Percentiles rank a stretch among this genome's conserved stretches.
These are phyloP conservation scores for Aphelocoma californica DNA, from an alignment of 2,797 vertebrate genomes.

Conservation along the genomic window DNA sequence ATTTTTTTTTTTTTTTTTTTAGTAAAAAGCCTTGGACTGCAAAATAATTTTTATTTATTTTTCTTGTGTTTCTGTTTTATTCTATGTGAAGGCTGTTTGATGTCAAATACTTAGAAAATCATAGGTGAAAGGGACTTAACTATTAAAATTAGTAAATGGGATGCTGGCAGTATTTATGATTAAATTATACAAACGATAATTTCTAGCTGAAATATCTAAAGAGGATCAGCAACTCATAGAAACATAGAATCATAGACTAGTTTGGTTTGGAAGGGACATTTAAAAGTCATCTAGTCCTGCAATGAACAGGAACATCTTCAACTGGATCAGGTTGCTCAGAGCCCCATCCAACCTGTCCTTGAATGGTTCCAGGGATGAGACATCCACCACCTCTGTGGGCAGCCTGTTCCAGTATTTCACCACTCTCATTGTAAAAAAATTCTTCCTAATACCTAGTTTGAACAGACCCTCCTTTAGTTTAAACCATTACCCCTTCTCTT, in stretches of 20 bases:
- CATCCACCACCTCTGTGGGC: neutral
- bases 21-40: neutral
- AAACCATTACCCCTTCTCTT: neutral
- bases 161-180: neutral
- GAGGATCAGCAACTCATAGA: neutral
- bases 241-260: neutral
- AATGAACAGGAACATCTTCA: neutral
- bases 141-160: neutral
- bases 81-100: neutral
- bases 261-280: neutral
- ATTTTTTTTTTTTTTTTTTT: neutral
- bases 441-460: neutral
- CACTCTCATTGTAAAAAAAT: neutral
- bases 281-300: neutral
- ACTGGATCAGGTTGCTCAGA: neutral
- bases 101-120: neutral
- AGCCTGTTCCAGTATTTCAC: neutral
- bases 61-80: neutral
- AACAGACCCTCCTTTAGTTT: neutral
- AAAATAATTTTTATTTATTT: neutral
- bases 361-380: neutral
- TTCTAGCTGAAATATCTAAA: neutral
- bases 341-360: neutral
- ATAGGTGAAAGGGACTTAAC: neutral
- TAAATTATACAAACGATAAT: neutral